Evolutionary conservation across 2,113 vertebrate genomes (phyloP).

Genomic region (Terrapene triunguis): DNA sequence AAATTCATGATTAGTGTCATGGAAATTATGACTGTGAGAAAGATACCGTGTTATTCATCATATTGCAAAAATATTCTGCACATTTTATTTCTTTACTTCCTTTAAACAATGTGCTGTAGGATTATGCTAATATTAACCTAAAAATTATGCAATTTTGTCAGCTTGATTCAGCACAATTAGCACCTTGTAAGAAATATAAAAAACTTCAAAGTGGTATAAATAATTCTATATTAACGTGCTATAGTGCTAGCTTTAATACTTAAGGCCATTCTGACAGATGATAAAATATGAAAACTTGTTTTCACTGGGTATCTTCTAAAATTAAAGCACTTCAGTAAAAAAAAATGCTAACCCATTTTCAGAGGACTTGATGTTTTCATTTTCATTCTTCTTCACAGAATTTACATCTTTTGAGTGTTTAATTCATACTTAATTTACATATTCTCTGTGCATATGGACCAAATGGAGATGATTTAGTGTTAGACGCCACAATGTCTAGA

Average conservation of each 20-base stretch:
- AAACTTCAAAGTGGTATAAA: slow-evolving; percentile 75
- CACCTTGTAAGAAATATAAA: slow-evolving; percentile 68
- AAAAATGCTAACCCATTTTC: slow-evolving; percentile 56
- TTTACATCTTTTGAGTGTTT: neutral
- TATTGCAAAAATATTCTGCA: slow-evolving; percentile 18
- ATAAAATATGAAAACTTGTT: slow-evolving; percentile 42
- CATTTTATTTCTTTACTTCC: slow-evolving; percentile 37
- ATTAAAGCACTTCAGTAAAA: slow-evolving; percentile 52
- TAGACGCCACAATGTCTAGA: neutral
- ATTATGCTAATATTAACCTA: slow-evolving; percentile 81
- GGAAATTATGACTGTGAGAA: neutral
- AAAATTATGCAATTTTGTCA: slow-evolving; percentile 75
- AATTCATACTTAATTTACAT: slow-evolving; percentile 45
- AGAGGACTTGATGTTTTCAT: slow-evolving; percentile 38
- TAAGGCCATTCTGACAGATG: slow-evolving; percentile 57
- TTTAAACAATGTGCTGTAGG: slow-evolving; percentile 48
- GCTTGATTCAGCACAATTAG: slow-evolving; percentile 78
- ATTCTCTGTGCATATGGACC: neutral
- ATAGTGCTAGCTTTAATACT: slow-evolving; percentile 62
- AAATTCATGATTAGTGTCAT: neutral
- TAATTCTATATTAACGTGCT: slow-evolving; percentile 61
- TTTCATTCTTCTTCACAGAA: slow-evolving; percentile 4
- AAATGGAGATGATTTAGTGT: neutral
- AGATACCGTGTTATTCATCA: neutral
- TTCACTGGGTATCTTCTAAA: slow-evolving; percentile 30